phyloP scores from a whole-genome alignment of 2,113 vertebrate genomes.

The Phyllopteryx taeniolatus region DNA sequence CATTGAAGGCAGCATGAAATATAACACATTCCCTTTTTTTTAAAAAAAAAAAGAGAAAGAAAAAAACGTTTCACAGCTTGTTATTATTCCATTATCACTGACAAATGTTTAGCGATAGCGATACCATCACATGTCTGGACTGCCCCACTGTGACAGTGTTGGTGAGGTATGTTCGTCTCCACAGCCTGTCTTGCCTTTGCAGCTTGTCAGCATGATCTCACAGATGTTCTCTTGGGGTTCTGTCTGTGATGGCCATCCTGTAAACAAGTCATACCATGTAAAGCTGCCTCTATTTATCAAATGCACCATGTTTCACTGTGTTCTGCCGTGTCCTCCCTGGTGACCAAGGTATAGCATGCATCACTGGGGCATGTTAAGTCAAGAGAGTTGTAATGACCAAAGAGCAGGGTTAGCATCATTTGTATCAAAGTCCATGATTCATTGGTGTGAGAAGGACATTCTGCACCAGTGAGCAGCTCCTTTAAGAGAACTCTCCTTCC shows the following conservation, averaged over 20 bases:
- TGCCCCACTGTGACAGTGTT: slow-evolving; percentile 1
- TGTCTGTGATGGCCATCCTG: slow-evolving; percentile 41
- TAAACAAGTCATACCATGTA: slow-evolving; percentile 56
- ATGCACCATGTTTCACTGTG: slow-evolving; percentile 35
- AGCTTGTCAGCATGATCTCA: slow-evolving; percentile 42
- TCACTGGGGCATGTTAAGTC: slow-evolving; percentile 52
- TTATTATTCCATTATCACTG: slow-evolving; percentile 19
- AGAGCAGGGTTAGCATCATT: slow-evolving; percentile 38
- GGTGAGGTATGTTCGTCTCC: slow-evolving; percentile 11
- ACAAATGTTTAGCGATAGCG: slow-evolving; percentile 2
- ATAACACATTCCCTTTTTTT: slow-evolving; percentile 15
- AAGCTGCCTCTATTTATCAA: slow-evolving; percentile 47
- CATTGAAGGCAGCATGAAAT: slow-evolving; percentile 7
- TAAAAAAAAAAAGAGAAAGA: not conserved
- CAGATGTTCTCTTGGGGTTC: slow-evolving; percentile 38
- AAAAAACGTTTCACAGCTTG: slow-evolving; percentile 19
- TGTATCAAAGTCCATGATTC: slow-evolving; percentile 59
- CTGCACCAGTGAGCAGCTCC: slow-evolving; percentile 50
- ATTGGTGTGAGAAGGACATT: slow-evolving; percentile 60
- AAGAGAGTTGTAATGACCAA: slow-evolving; percentile 42
- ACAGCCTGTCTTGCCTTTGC: slow-evolving; percentile 25
- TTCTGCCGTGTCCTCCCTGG: slow-evolving; percentile 47
- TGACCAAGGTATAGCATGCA: slow-evolving; percentile 54
- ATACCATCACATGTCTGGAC: slow-evolving; percentile 6
- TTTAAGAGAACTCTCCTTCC: slow-evolving; percentile 18